phyloP scores from a whole-genome alignment of 2,113 vertebrate species.

The Percopsis transmontana region DNA sequence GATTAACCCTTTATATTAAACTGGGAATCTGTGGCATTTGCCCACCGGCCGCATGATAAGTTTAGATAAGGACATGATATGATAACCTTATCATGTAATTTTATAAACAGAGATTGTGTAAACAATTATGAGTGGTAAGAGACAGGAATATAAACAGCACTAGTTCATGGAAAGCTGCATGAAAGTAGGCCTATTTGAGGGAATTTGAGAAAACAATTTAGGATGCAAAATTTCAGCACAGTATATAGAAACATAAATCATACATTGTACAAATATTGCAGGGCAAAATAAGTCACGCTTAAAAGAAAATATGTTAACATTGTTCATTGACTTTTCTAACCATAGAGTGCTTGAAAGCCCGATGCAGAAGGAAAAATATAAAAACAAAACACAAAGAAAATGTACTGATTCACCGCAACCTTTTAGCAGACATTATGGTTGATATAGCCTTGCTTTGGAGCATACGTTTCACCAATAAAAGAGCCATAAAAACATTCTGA shows the following conservation, averaged over 20 bases:
- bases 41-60: neutral
- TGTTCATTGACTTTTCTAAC: slow-evolving; percentile 9
- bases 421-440: slow-evolving; percentile 10
- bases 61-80: neutral
- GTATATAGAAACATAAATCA: slow-evolving; percentile 14
- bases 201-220: neutral
- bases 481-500: slow-evolving; percentile 3
- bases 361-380: slow-evolving; percentile 11
- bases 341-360: neutral
- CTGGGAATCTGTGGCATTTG: slow-evolving; percentile 7
- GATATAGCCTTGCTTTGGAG: neutral
- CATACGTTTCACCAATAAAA: slow-evolving; percentile 4
- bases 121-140: slow-evolving; percentile 13
- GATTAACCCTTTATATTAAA: neutral
- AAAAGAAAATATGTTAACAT: slow-evolving; percentile 16
- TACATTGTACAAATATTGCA: neutral
- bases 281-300: slow-evolving; percentile 9
- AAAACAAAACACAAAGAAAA: slow-evolving; percentile 18
- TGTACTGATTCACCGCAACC: slow-evolving; percentile 37
- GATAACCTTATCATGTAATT: neutral
- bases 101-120: slow-evolving; percentile 19
- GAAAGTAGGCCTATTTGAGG: neutral
- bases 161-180: slow-evolving; percentile 5
- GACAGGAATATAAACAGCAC: neutral
- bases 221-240: slow-evolving; percentile 13